Base-by-base conservation (phyloP, 2,113 vertebrate species). In the Nothocercus julius region DNA sequence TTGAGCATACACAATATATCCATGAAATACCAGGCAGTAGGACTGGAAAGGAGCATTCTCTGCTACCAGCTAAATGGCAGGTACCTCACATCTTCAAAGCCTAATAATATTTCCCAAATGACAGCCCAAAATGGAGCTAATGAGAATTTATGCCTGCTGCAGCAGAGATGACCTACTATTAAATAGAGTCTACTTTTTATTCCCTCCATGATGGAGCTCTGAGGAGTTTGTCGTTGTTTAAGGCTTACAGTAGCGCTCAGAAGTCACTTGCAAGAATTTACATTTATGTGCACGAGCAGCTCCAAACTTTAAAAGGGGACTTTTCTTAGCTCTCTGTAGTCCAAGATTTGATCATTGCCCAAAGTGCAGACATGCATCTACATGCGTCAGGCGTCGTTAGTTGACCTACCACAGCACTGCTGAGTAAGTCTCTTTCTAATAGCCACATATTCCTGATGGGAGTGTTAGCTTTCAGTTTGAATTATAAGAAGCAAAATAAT, bases 81-180 rank as follows among this genome's bases (percentile, higher is more conserved):
- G 13, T 72, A 85, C 9, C 18, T 85, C 34, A 49, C 27, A 20
- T 70, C 61, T 89, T 64, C 64, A 79, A 47, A 32, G 30, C 4
- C 85, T 22, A 68, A 19, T 75, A 74, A 44, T 70, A 87, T 75
- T 94, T 83, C 58, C 42, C 73, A 81, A 58, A 70, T 61, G 56
- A 82, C 22, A 38, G 11, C 27, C 74, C 11, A 91, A 72, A 87
- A 59, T 62, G 9, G 10, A 91, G 51, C 16, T 62, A 90, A 77
- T 84, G 56, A 78, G 54, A 88, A 81, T 78, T 80, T 89, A 82
- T 75, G 34, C 54, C 42, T 68, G 28, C 19, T 53, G 63, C 28
- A 82, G n/a, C 5, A 75, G 22, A 81, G 47, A 78, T 12, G 25
- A 47, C 20, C 8, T 58, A 17, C 5, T 4, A 15, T 36, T 83